Base-by-base conservation (phyloP, 2,113 vertebrate species). In the Panthera tigris region DNA sequence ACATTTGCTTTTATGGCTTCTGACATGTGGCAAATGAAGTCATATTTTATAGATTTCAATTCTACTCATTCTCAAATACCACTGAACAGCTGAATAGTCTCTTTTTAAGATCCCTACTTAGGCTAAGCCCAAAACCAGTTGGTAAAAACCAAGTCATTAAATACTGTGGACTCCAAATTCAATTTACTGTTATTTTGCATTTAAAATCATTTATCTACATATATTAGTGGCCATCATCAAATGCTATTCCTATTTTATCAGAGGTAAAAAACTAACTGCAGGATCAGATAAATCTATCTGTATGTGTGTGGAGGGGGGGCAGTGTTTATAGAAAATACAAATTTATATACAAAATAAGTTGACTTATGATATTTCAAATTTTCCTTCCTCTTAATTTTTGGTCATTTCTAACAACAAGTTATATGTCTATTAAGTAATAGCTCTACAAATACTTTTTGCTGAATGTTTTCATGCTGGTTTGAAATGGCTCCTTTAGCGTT, bases 1-100 rank as follows among this genome's bases (percentile, higher is more conserved):
- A 91, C 36, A 97, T 94, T 84, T 95, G 52, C 82, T 97, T 96
- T 95, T 95, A 98, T 97, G 96, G 69, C 76, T 97, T 98, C 87
- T 97, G 96, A 96, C 95, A 97, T 68, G 19, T 90, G 92, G 82
- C 83, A 97, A 95, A 96, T 93, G 95, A 96, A 96, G 94, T 96
- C 92, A 95, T 87, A 97, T 93, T 96, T 96, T 97, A 89, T 86
- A 95, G 41, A 93, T 97, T 96, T 96, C 82, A 92, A 78, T 91
- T 96, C 91, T 87, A 80, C 13, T 95, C 66, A 91, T 93, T 96
- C 78, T 97, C 94, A 94, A 91, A 96, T 52, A 95, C 48, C 71
- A 86, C 71, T 12, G 10, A 87, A 12, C 18, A 81, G 57, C 66
- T 89, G 39, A 91, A 80, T 21, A 63, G 57, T 94, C 21, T 88